phyloP scores from a whole-genome alignment of 2,113 vertebrate species.

The Bungarus multicinctus region DNA sequence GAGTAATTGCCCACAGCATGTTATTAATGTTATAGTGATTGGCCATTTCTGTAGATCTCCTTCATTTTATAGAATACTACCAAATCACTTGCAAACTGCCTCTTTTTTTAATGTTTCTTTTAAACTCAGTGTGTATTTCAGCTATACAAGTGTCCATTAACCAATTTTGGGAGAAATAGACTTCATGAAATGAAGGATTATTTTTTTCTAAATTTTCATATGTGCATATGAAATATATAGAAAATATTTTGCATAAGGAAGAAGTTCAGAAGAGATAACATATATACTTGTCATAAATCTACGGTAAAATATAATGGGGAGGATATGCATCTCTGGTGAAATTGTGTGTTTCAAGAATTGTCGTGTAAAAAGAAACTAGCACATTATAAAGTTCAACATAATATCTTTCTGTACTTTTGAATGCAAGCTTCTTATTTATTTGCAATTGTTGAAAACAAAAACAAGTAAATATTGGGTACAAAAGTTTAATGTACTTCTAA shows the following conservation, averaged over 20 bases:
- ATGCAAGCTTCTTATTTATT: neutral
- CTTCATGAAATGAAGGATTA: neutral
- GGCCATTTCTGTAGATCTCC: neutral
- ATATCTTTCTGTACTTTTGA: neutral
- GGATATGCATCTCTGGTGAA: neutral
- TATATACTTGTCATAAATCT: neutral
- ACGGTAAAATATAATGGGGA: neutral
- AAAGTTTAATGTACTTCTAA: neutral
- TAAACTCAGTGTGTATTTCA: neutral
- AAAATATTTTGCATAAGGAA: neutral
- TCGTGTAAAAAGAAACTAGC: neutral
- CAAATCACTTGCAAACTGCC: neutral
- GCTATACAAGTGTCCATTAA: neutral
- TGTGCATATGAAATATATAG: neutral
- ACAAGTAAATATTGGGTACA: neutral
- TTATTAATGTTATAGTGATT: neutral
- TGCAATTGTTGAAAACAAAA: neutral
- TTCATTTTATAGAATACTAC: neutral
- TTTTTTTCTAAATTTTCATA: neutral
- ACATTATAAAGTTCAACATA: neutral
- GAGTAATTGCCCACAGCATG: neutral
- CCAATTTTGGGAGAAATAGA: neutral
- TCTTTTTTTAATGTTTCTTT: neutral
- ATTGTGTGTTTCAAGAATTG: neutral
- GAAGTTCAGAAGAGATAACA: neutral